Base-by-base conservation (phyloP, 2,113 vertebrate genomes). In the Eidolon helvum region DNA sequence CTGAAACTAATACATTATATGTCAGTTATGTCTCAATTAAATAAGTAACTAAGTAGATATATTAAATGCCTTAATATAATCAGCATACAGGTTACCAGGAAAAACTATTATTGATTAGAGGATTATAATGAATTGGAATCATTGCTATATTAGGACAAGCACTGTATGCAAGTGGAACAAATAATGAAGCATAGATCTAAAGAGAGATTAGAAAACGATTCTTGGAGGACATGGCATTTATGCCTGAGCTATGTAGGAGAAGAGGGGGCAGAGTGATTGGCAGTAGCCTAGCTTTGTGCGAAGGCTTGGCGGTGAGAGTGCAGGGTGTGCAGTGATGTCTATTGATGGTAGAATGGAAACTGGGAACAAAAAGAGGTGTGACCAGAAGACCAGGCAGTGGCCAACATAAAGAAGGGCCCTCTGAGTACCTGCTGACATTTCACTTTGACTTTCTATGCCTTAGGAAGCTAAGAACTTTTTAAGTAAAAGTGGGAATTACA, bases 311-410 rank as follows among this genome's bases (percentile, higher is more conserved):
- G n/a, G 7, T 18, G 14, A 40, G 43, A 6, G 11, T 7, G 1
- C 66, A 12, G 40, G 35, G 10, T 38, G 1, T 12, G 7, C 9
- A 0, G 11, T 16, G 11, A 16, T 14, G 1, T 63, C 38, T 38
- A 3, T 4, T 38, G 63, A 4, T 9, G 53, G 26, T 28, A 5
- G 30, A 30, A 6, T 10, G 12, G 43, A 48, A 18, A 43, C 30
- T 1, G 2, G 11, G 35, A 22, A n/a, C 21, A 1, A 7, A 19
- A 53, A 2, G 33, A 45, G 43, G 45, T 53, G 16, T 0, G 1
- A 1, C 21, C 50, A 40, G 33, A 35, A 30, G 80, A 18, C 33
- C 24, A n/a, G 40, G 30, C 28, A n/a, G 57, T 10, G 10, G 53
- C n/a, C 12, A 1, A 22, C 63, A 48, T 53, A 2, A 1, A 0